Conservation (phyloP, 1,140 invertebrate genomes). For the Ceratina calcarata region DNA sequence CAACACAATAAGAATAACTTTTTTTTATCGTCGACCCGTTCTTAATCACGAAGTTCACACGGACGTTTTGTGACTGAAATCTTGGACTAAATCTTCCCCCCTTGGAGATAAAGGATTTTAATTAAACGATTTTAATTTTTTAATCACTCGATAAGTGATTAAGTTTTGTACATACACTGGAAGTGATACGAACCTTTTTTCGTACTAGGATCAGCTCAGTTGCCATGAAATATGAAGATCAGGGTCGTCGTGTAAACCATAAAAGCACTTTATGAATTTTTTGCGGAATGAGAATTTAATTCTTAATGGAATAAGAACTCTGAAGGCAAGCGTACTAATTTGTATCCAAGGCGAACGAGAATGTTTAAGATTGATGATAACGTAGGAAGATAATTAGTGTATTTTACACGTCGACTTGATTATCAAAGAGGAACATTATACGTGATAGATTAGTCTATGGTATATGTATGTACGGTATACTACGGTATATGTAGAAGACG, state of each 20-base stretch:
- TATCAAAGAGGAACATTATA: background rate
- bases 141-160: constrained; percentile 24
- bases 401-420: background rate
- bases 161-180: background rate
- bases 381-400: background rate
- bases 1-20: no score
- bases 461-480: no score
- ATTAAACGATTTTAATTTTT: constrained; percentile 6
- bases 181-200: background rate
- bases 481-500: no score
- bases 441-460: background rate
- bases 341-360: background rate
- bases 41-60: background rate
- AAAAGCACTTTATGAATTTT: background rate
- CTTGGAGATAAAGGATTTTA: background rate
- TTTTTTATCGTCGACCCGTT: background rate
- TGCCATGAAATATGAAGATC: background rate
- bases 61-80: constrained; percentile 21
- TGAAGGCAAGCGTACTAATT: no score
- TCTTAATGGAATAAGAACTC: background rate
- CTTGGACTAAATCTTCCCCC: background rate
- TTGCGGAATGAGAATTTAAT: background rate
- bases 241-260: no score
- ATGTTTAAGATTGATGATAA: constrained; percentile 10
- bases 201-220: background rate